Conservation (phyloP, 2,113 vertebrate species). For the Porphyrio hochstetteri region DNA sequence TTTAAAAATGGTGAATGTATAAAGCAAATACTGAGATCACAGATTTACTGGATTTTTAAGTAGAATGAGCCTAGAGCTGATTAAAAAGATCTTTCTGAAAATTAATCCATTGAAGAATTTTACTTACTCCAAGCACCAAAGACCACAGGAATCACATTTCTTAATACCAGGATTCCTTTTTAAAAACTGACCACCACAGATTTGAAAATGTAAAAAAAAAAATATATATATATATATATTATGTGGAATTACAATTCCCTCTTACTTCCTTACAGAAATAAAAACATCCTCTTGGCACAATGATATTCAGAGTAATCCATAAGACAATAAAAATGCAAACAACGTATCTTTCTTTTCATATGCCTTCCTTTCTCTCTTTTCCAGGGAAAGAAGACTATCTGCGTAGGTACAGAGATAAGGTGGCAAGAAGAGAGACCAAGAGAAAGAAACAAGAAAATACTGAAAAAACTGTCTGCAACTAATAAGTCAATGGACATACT, state of each 20-base stretch:
- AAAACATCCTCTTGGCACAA: not conserved
- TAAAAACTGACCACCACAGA: not conserved
- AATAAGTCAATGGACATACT: not conserved
- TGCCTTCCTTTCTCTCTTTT: not conserved
- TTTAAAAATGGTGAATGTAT: not conserved
- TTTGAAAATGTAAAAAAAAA: too few relatives aligned
- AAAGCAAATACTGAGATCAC: not conserved
- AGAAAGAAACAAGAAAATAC: not conserved
- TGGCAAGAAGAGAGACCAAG: not conserved
- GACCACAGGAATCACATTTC: not conserved
- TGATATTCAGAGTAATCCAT: not conserved
- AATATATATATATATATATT: too few relatives aligned
- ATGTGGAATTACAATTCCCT: not conserved
- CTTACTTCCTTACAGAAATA: not conserved
- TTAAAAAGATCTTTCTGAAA: not conserved
- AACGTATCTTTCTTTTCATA: not conserved
- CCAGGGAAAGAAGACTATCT: not conserved
- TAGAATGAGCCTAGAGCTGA: not conserved
- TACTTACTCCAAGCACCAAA: not conserved
- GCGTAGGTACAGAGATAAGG: not conserved
- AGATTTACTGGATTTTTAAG: not conserved
- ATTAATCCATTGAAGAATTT: not conserved
- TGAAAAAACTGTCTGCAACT: not conserved
- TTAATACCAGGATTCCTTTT: not conserved
- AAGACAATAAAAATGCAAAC: not conserved